Conservation (phyloP, 2,888 invertebrate species). For the Malacosoma neustria region DNA sequence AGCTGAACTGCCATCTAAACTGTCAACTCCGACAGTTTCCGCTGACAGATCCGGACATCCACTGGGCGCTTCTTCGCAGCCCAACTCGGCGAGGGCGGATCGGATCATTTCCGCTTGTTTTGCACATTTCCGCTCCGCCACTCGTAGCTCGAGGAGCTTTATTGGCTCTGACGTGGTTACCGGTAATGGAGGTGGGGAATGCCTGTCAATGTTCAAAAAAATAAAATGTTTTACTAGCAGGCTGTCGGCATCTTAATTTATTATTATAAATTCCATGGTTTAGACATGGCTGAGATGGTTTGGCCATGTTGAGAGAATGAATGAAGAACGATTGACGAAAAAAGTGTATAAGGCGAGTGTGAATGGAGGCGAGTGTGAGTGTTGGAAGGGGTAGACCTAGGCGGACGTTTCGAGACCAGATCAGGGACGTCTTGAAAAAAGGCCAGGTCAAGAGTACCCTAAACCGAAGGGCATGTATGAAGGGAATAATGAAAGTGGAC, state of each 20-base stretch:
- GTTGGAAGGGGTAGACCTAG: no score
- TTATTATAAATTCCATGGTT: neutral
- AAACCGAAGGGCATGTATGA: no score
- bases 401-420: no score
- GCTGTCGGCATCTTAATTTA: neutral
- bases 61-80: constrained; percentile 90
- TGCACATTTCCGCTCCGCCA: constrained; percentile 88
- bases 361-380: no score
- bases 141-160: constrained; percentile 86
- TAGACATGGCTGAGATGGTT: no score
- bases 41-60: constrained; percentile 89
- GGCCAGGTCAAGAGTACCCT: no score
- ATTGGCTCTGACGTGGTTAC: constrained; percentile 73
- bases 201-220: constrained; percentile 26
- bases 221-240: neutral
- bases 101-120: constrained; percentile 89
- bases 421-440: no score
- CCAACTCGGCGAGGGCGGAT: constrained; percentile 88
- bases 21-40: constrained; percentile 79
- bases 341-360: no score
- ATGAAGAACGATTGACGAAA: no score
- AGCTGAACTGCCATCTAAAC: constrained; percentile 77
- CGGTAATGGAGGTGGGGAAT: constrained; percentile 65
- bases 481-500: no score
- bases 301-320: no score